Evolutionary conservation across 2,113 vertebrate genomes (phyloP).

Genomic region (Stigmatopora argus): DNA sequence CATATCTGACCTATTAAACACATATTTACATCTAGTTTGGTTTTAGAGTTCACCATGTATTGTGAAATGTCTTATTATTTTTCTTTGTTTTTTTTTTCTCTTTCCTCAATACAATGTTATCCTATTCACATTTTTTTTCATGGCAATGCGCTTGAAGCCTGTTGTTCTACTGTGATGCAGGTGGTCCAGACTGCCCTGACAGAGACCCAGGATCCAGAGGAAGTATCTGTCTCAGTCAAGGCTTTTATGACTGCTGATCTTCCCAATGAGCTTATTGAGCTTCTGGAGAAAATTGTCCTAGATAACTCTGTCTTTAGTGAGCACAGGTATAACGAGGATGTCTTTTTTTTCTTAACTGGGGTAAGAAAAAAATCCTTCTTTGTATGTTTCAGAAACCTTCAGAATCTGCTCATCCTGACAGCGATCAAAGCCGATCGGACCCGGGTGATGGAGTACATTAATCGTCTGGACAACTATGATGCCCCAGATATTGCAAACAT

Average conservation of each 20-base stretch:
- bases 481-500: slow-evolving; percentile 98
- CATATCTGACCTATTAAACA: neutral
- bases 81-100: neutral
- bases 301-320: slow-evolving; percentile 99
- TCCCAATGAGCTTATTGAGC: slow-evolving; percentile 96
- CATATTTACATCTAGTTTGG: neutral
- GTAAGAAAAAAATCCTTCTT: neutral
- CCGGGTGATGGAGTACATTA: slow-evolving; percentile 99
- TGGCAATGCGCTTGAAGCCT: neutral
- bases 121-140: neutral
- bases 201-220: slow-evolving; percentile 97
- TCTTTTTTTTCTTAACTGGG: neutral
- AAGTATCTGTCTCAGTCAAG: slow-evolving; percentile 97
- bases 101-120: neutral
- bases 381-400: slow-evolving; percentile 78
- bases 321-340: slow-evolving; percentile 79
- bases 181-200: slow-evolving; percentile 96
- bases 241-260: slow-evolving; percentile 99
- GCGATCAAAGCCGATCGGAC: slow-evolving; percentile 98
- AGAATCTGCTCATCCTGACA: slow-evolving; percentile 95
- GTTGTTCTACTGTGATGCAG: slow-evolving; percentile 52
- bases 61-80: neutral
- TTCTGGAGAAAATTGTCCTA: slow-evolving; percentile 96
- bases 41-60: neutral
- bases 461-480: slow-evolving; percentile 95